Base-by-base conservation (phyloP, 2,888 invertebrate species). In the Melipona beecheii region DNA sequence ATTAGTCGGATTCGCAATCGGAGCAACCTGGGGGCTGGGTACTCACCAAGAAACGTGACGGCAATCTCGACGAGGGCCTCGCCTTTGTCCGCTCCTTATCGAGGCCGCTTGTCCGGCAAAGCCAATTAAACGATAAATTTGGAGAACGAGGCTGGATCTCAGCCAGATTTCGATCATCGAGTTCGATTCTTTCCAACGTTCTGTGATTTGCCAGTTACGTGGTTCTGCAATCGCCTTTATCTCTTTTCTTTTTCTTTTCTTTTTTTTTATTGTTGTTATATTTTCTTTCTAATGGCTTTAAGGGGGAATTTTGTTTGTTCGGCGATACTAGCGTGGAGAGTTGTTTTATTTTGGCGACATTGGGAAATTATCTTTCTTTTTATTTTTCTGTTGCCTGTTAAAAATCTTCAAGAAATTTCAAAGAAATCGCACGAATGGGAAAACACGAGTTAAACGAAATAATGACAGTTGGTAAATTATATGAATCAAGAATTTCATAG, bases 121-220 rank as follows among this genome's bases (percentile, higher is more conserved):
- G 83, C 83, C 86, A 88, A 88, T 88, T 87, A 87, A 86, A 83
- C 88, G 86, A 87, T 87, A 86, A 88, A 88, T 88, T 88, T 84
- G 81, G 81, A 79, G 83, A 73, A 75, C 78, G 19, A 68, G 52
- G 19, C 71, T 86, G 86, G 81, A 87, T 71, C 78, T 13, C 19
- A 62, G 84, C 79, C 87, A 84, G 72, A 65, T 77, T 81, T 84
- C 87, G 87, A 77, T 83, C 73, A 73, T n/a, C 70, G 36, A 6
- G 56, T 49, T 56, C 52, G 4, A 64, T 74, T 49, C 68, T 31
- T 36, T 52, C 9, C 9, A 6, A 64, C 49, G n/a, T 21, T 31
- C 1, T n/a, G 31, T 56, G 50, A 52, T 31, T 66, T n/a, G 19
- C 17, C 4, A 66, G 24, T 66, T 66, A 43, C 43, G 66, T 36